phyloP scores from a whole-genome alignment of 1,140 invertebrate species.

The Drosophila leontia region DNA sequence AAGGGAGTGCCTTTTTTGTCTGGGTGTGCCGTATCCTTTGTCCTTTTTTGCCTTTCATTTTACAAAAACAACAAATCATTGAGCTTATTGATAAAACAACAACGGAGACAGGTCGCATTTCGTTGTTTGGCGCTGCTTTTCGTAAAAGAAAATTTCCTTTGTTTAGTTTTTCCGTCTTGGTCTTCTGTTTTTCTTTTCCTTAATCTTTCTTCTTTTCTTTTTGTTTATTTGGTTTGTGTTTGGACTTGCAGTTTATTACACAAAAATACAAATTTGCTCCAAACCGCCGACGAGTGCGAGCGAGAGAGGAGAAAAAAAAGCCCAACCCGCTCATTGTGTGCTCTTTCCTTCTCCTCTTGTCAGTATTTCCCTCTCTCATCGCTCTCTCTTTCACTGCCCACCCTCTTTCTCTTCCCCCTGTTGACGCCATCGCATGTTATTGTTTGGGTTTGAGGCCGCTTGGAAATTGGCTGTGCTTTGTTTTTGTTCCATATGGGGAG shows the following conservation, averaged over 20 bases:
- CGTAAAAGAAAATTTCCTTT: slow-evolving; percentile 39
- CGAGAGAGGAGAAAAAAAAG: background rate
- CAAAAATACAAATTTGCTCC: slow-evolving; percentile 35
- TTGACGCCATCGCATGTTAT: slow-evolving; percentile 31
- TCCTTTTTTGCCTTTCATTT: slow-evolving; percentile 18
- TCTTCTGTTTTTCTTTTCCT: slow-evolving; percentile 15
- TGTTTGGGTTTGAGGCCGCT: slow-evolving; percentile 56
- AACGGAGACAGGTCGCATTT: slow-evolving; percentile 11
- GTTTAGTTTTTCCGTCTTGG: slow-evolving; percentile 23
- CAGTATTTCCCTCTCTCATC: background rate
- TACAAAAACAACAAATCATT: slow-evolving; percentile 9
- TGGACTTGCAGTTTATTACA: slow-evolving; percentile 25
- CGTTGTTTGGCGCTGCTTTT: slow-evolving; percentile 22
- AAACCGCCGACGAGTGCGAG: slow-evolving; percentile 14
- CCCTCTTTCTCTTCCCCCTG: background rate
- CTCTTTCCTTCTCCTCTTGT: slow-evolving; percentile 1
- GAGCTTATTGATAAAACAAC: slow-evolving; percentile 59
- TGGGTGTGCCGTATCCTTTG: slow-evolving; percentile 32
- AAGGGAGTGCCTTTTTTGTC: slow-evolving; percentile 5
- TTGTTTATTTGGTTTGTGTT: slow-evolving; percentile 31
- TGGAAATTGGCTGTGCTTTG: slow-evolving; percentile 44
- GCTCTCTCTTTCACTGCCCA: slow-evolving; percentile 5
- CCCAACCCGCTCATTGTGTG: slow-evolving; percentile 10
- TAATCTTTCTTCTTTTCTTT: slow-evolving; percentile 16
- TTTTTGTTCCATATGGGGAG: slow-evolving; percentile 28